Percentiles rank a stretch among this genome's conserved stretches.
phyloP scores from a whole-genome alignment of 1,140 invertebrate species.

The Lerema accius region DNA sequence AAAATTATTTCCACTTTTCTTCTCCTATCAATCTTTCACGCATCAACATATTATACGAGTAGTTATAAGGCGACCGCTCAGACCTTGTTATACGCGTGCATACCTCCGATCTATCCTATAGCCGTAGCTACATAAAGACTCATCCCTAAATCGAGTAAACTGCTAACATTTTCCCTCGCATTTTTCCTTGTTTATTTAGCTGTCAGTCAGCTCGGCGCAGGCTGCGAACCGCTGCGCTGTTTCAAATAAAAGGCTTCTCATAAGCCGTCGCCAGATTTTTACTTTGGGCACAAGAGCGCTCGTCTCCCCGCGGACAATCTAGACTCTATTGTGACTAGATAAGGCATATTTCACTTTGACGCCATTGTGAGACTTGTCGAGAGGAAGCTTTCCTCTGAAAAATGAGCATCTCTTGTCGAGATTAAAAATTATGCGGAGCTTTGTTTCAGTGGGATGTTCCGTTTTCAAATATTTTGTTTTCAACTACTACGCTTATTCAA shows the following conservation, averaged over 20 bases:
- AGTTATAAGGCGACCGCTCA: no score
- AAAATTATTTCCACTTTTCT: no score
- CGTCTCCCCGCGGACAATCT: not conserved
- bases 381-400: slow-evolving; percentile 50
- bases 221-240: slow-evolving; percentile 34
- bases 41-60: no score
- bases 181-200: slow-evolving; percentile 34
- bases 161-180: slow-evolving; percentile 28
- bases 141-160: slow-evolving; percentile 25
- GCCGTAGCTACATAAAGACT: slow-evolving; percentile 20
- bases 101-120: no score
- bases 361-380: slow-evolving; percentile 17
- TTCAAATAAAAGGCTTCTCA: slow-evolving; percentile 51
- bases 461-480: slow-evolving; percentile 31
- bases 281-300: slow-evolving; percentile 35
- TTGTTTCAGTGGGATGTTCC: slow-evolving; percentile 45
- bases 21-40: no score
- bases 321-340: slow-evolving; percentile 20
- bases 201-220: slow-evolving; percentile 25
- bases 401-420: slow-evolving; percentile 69
- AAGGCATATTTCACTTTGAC: slow-evolving; percentile 19
- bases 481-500: not conserved
- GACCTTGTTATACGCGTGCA: no score
- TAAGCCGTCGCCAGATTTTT: slow-evolving; percentile 49
- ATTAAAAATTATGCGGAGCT: slow-evolving; percentile 71